Evolutionary conservation across 2,797 vertebrate genomes (phyloP).

Genomic region (Pipistrellus pipistrellus): DNA sequence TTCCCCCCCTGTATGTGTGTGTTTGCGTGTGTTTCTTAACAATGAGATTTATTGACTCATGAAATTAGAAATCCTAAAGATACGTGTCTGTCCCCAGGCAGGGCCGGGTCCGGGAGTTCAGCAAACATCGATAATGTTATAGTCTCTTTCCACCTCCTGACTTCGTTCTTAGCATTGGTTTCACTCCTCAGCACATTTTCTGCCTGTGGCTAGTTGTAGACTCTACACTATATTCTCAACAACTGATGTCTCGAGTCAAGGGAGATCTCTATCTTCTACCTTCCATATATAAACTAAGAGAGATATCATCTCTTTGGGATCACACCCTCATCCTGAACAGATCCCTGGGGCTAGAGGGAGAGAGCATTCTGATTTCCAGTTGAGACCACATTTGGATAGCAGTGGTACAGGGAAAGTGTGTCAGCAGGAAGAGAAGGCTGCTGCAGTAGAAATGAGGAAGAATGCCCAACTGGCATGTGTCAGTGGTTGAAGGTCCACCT

Average conservation of each 20-base stretch:
- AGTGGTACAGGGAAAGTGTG: accelerated
- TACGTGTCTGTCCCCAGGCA: not conserved
- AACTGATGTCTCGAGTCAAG: not conserved
- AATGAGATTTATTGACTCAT: not conserved
- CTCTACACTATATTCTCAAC: not conserved
- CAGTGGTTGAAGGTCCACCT: too few species aligned
- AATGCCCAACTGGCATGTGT: too few species aligned
- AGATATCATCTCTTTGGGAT: not conserved
- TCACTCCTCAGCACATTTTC: not conserved
- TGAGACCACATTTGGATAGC: not conserved
- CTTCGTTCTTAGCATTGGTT: not conserved
- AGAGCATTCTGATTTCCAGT: not conserved
- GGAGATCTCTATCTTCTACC: not conserved
- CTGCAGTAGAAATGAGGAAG: not conserved
- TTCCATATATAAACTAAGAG: not conserved
- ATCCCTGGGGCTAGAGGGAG: not conserved
- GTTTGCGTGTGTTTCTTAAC: not conserved
- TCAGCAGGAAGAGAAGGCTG: not conserved
- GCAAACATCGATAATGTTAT: not conserved
- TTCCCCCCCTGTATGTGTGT: too few species aligned
- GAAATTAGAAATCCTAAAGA: not conserved
- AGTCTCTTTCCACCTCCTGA: not conserved
- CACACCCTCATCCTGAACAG: not conserved
- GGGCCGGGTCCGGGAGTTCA: not conserved
- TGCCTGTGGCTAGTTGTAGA: not conserved